phyloP scores from a whole-genome alignment of 2,888 invertebrate species.

The Pollenia labialis region DNA sequence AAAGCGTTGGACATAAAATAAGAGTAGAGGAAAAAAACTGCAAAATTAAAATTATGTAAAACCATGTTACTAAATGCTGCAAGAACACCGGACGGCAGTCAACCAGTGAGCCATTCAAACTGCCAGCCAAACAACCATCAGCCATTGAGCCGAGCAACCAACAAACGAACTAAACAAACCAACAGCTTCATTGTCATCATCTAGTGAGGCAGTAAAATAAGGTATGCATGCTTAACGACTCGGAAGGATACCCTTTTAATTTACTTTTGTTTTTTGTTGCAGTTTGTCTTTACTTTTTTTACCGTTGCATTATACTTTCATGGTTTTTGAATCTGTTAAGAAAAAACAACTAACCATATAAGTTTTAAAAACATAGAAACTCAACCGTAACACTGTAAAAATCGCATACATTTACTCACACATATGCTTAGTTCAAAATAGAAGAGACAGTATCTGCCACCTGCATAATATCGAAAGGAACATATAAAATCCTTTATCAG shows the following conservation, averaged over 20 bases:
- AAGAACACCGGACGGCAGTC: slow-evolving; percentile 34
- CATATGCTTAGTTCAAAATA: not conserved
- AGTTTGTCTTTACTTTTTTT: slow-evolving; percentile 25
- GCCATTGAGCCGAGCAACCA: slow-evolving; percentile 44
- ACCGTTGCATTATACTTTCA: slow-evolving; percentile 31
- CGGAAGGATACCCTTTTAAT: slow-evolving; percentile 69
- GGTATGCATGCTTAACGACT: slow-evolving; percentile 66
- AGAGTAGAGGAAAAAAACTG: slow-evolving; percentile 9
- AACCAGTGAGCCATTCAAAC: slow-evolving; percentile 49
- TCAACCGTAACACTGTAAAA: not conserved
- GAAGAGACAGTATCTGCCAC: not conserved
- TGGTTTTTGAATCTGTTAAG: slow-evolving; percentile 32
- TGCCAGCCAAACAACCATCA: slow-evolving; percentile 51
- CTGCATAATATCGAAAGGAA: not conserved
- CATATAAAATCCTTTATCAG: slow-evolving; percentile 41
- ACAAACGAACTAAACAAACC: slow-evolving; percentile 54
- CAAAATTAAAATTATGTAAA: slow-evolving; percentile 65
- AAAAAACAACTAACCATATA: not conserved
- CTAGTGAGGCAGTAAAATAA: slow-evolving; percentile 64
- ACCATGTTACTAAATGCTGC: slow-evolving; percentile 61
- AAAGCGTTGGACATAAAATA: slow-evolving; percentile 47
- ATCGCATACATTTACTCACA: not conserved
- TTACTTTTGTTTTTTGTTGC: slow-evolving; percentile 61
- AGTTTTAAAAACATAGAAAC: slow-evolving; percentile 18
- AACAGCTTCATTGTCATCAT: slow-evolving; percentile 65